phyloP scores from a whole-genome alignment of 2,888 invertebrate genomes.

The Cosmorhoe ocellata region DNA sequence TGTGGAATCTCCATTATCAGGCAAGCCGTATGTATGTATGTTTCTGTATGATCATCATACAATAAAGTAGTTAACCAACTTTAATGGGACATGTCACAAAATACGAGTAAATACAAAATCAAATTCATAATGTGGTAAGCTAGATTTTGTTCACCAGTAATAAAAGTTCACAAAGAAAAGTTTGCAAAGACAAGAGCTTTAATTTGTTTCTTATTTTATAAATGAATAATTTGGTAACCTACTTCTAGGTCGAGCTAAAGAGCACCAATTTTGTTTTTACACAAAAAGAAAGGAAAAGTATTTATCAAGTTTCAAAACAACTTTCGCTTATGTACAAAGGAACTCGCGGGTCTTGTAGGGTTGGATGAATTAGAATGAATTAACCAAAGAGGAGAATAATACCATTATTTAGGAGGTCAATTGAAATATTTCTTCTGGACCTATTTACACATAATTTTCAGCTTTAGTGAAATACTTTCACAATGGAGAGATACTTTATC shows the following conservation, averaged over 20 bases:
- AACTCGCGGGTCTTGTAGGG: constrained; percentile 35
- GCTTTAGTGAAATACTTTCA: constrained; percentile 34
- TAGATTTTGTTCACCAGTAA: no score
- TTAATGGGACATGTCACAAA: no score
- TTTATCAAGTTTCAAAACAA: constrained; percentile 33
- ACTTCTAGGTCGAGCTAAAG: constrained; percentile 17
- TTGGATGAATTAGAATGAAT: constrained; percentile 44
- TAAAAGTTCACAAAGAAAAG: no score
- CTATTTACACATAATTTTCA: constrained; percentile 35
- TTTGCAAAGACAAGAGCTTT: no score
- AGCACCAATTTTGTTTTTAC: constrained; percentile 30
- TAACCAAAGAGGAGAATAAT: constrained; percentile 36
- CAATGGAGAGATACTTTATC: constrained; percentile 26
- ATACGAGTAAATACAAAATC: no score
- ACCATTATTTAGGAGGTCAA: constrained; percentile 33
- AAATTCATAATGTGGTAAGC: no score
- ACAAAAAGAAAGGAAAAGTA: constrained; percentile 29
- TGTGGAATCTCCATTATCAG: no score
- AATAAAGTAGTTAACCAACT: no score
- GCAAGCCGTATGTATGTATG: no score
- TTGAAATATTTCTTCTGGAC: constrained; percentile 31
- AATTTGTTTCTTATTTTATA: no score
- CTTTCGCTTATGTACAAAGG: constrained; percentile 22
- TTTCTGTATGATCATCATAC: no score
- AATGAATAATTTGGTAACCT: constrained; percentile 15